phyloP scores from a whole-genome alignment of 1,140 invertebrate genomes.

The Halictus rubicundus region DNA sequence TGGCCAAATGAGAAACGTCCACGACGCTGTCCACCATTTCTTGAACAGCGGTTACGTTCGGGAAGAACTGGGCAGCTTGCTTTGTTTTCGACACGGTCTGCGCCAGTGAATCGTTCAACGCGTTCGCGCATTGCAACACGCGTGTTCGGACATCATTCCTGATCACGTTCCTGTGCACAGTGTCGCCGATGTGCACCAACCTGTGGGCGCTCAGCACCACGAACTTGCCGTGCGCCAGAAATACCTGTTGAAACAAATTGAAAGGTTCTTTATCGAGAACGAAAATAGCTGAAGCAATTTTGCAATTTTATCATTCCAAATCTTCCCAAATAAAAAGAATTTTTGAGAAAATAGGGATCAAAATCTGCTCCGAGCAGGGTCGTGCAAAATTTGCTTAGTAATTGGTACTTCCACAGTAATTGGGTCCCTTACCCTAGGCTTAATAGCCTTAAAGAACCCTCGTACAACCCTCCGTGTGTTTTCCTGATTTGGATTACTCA shows the following conservation, averaged over 20 bases:
- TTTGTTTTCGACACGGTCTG: constrained; percentile 93
- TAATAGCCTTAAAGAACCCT: no score
- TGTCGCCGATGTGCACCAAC: constrained; percentile 96
- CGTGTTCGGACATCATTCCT: constrained; percentile 87
- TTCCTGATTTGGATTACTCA: no score
- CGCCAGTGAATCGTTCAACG: constrained; percentile 91
- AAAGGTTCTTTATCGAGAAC: neutral
- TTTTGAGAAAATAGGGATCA: no score
- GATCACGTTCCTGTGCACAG: constrained; percentile 90
- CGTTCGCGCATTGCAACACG: constrained; percentile 90
- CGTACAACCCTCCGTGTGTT: no score
- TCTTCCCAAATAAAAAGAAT: no score
- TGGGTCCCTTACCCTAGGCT: no score
- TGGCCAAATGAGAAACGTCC: constrained; percentile 89
- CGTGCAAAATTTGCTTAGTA: no score
- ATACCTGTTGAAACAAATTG: constrained; percentile 79
- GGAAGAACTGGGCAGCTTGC: constrained; percentile 93
- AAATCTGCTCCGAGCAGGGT: no score
- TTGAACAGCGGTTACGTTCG: constrained; percentile 92
- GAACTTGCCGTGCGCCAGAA: constrained; percentile 96
- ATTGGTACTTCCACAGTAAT: no score
- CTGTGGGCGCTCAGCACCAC: constrained; percentile 95
- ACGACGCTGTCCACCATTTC: constrained; percentile 96
- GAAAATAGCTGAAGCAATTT: no score
- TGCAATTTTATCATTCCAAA: no score